Base-by-base conservation (phyloP, 2,113 vertebrate species). In the Eulacestoma nigropectus region DNA sequence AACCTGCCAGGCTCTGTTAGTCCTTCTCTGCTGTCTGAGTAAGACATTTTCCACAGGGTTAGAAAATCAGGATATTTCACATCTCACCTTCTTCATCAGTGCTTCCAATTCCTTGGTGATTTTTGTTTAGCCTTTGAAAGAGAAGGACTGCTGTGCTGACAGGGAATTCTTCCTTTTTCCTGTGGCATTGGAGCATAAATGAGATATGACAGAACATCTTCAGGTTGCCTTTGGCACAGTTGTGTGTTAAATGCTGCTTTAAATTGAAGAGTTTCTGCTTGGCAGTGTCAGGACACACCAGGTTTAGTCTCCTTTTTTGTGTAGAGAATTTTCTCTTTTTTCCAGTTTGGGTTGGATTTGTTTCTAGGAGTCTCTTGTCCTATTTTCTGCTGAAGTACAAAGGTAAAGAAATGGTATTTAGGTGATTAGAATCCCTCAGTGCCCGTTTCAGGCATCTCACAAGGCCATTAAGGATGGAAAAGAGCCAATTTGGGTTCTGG, bases 131-230 rank as follows among this genome's bases (percentile, higher is more conserved):
- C 29, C 60, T 95, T 78, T 67, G 83, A 63, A 93, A 84, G 52
- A 69, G 35, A 35, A 93, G 39, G 35, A 52, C 80, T 49, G 47
- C 35, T 81, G 33, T 11, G 33, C 89, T 93, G 85, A 80, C 60
- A 94, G 42, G 33, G 68, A 35, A 57, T 78, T 74, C 35, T 82
- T 62, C 74, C 49, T 59, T 67, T 80, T 80, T 65, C 62, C 42
- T 65, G 29, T 63, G 60, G 33, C 44, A 13, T 19, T 20, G 13
- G n/a, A 95, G 80, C 83, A 68, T 29, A 95, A 96, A 91, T 78
- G 64, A 86, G 76, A 92, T 39, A 85, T 59, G 95, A 92, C 88
- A 95, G 89, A 95, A 89, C 25, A 93, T 81, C 86, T 89, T 93
- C 89, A 74, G 76, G 59, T 86, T 89, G 93, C 83, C 89, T 95